Evolutionary conservation across 1,140 invertebrate genomes (phyloP).

Genomic region (Drosophila bipectinata): DNA sequence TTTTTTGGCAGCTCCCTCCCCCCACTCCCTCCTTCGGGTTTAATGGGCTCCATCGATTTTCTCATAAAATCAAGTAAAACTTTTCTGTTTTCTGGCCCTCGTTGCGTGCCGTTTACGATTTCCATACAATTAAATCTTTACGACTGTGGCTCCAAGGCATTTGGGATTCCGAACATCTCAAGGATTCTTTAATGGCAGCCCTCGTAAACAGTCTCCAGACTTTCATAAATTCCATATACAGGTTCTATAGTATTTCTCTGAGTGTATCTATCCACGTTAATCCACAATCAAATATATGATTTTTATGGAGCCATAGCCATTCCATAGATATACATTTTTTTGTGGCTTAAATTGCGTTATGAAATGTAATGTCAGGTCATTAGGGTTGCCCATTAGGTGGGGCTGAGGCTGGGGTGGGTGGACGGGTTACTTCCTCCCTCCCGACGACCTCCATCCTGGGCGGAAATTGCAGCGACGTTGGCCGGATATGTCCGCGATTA

Average conservation of each 20-base stretch:
- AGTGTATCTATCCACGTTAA: constrained; percentile 43
- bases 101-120: constrained; percentile 78
- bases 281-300: constrained; percentile 62
- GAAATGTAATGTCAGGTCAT: constrained; percentile 78
- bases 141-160: constrained; percentile 35
- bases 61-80: constrained; percentile 54
- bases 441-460: constrained; percentile 16
- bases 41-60: constrained; percentile 74
- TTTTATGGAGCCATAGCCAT: constrained; percentile 67
- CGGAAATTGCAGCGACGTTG: constrained; percentile 67
- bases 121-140: constrained; percentile 82
- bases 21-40: constrained; percentile 41
- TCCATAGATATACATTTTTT: constrained; percentile 38
- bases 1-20: constrained; percentile 8
- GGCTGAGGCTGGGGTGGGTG: neutral
- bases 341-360: constrained; percentile 73
- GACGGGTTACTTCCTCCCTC: too few species aligned
- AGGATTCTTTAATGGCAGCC: constrained; percentile 28
- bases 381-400: constrained; percentile 66
- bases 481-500: constrained; percentile 74
- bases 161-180: neutral
- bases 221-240: constrained; percentile 12
- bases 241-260: neutral
- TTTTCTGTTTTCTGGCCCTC: constrained; percentile 50
- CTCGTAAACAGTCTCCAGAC: constrained; percentile 21